Base-by-base conservation (phyloP, 2,797 vertebrate species). In the Falco concolor region DNA sequence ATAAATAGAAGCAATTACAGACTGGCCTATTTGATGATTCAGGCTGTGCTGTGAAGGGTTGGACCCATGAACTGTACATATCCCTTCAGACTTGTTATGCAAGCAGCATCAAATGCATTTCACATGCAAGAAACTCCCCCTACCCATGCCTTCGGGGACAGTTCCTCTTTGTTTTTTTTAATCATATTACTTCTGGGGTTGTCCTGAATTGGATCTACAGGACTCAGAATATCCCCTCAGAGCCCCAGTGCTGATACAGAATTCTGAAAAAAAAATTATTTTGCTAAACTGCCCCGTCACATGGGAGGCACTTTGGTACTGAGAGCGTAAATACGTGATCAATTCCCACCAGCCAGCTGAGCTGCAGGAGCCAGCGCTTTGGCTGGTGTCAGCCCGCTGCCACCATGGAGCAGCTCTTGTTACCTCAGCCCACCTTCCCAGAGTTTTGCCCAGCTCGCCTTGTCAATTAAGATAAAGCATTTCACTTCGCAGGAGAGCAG, bases 1-100 rank as follows among this genome's bases (percentile, higher is more conserved):
- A 25, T 79, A 93, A 82, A 84, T 68, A n/a, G 19, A 72, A 82
- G 74, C 69, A 82, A 93, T 90, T 89, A 38, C 63, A 64, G 56
- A 27, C 21, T 69, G 75, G 47, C 60, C 52, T 64, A 49, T 54
- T 36, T 76, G 90, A 69, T 69, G 59, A 40, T 14, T 70, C 73
- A 42, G 74, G 67, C 53, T 77, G 38, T 44, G 45, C 53, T 18
- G 6, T 32, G 80, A 82, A 73, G 73, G 22, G 8, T 2, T 13
- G 20, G 50, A 53, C 21, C 12, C 8, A 4, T 10, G 34, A 75
- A 79, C 23, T 73, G 34, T 4, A 0, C 4, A 4, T 34, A 91
- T 84, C 47, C 34, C 54, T 86, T 73, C 56, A 70, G 79, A 25
- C 15, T 80, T 42, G n/a, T 32, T 42, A 9, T 8, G 32, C 50